Evolutionary conservation across 1,140 invertebrate genomes (phyloP).

Genomic region (Chionoecetes opilio): DNA sequence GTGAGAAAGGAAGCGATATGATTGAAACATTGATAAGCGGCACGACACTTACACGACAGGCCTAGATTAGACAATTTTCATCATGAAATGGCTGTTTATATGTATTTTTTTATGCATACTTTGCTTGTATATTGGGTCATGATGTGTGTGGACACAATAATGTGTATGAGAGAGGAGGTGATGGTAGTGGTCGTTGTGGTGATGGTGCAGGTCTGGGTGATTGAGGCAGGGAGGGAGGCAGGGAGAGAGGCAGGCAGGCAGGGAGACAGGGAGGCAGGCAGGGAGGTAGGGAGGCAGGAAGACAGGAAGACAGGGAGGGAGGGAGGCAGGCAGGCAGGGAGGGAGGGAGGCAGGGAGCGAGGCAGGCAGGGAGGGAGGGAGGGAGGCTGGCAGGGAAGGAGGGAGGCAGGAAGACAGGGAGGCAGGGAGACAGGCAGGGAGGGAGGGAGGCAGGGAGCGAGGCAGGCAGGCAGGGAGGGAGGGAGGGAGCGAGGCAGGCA

Average conservation of each 20-base stretch:
- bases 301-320: constrained; percentile 23
- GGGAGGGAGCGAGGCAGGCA: background rate
- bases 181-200: no score
- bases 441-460: background rate
- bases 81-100: no score
- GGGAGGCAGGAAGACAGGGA: constrained; percentile 42
- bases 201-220: background rate
- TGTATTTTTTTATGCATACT: no score
- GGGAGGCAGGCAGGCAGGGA: constrained; percentile 16
- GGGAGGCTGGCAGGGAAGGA: background rate
- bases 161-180: no score
- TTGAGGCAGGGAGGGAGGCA: constrained; percentile 47
- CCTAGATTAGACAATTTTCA: no score
- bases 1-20: no score
- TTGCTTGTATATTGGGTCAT: no score
- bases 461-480: background rate
- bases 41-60: no score
- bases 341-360: background rate
- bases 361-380: constrained; percentile 27
- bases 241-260: background rate
- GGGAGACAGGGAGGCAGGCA: background rate
- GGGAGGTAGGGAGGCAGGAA: background rate
- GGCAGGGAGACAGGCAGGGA: background rate
- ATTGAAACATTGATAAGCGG: no score
- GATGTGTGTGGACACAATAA: no score